phyloP scores from a whole-genome alignment of 2,113 vertebrate genomes.

The Solenodon paradoxus region DNA sequence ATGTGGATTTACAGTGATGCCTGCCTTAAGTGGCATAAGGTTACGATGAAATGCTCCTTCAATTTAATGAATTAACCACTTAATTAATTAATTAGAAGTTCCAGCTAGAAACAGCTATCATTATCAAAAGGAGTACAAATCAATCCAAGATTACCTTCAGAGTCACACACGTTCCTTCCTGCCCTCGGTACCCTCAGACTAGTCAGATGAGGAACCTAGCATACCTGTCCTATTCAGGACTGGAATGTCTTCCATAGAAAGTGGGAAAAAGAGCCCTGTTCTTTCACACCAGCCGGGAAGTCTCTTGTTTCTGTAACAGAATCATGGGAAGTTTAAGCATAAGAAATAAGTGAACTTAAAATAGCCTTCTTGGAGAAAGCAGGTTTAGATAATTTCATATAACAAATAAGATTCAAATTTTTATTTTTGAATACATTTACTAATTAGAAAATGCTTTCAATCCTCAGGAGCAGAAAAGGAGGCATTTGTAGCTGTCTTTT shows the following conservation, averaged over 20 bases:
- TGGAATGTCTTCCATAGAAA: background rate
- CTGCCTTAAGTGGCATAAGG: no score
- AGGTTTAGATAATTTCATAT: background rate
- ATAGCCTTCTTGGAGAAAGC: background rate
- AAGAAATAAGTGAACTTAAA: background rate
- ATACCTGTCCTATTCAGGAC: background rate
- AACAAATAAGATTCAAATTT: conserved; percentile 13
- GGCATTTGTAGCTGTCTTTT: background rate
- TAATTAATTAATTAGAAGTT: no score
- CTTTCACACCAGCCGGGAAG: background rate
- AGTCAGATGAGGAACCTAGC: background rate
- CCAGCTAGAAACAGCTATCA: background rate
- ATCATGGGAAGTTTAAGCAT: background rate
- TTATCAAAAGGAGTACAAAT: background rate
- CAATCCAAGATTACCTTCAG: background rate
- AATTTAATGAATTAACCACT: no score
- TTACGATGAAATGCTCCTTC: no score
- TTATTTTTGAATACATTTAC: background rate
- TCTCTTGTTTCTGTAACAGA: background rate
- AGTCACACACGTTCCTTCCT: background rate
- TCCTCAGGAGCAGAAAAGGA: background rate
- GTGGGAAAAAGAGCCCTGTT: background rate
- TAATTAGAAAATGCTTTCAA: conserved; percentile 21
- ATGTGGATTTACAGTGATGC: no score
- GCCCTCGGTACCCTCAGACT: background rate